Conservation (phyloP, 2,797 vertebrate genomes). For the Psittacula derbiana region DNA sequence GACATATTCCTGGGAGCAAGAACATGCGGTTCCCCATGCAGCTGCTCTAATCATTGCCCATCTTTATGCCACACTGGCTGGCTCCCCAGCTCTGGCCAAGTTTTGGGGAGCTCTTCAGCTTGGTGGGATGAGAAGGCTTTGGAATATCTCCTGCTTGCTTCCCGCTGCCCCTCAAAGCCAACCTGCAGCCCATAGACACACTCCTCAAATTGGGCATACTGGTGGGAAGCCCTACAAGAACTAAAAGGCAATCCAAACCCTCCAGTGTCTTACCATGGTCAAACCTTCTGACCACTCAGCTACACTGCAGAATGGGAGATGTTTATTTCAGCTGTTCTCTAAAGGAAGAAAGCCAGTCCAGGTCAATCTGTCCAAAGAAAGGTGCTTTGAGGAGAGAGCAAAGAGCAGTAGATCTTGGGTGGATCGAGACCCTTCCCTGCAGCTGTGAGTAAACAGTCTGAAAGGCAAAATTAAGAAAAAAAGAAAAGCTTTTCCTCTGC, state of each 20-base stretch:
- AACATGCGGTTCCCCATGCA: not conserved
- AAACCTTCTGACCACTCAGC: not conserved
- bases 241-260: not conserved
- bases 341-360: not conserved
- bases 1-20: slow-evolving; percentile 34
- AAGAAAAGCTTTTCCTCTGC: not conserved
- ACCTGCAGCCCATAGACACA: not conserved
- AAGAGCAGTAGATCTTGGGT: not conserved
- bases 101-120: not conserved
- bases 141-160: not conserved
- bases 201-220: not conserved
- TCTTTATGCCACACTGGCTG: not conserved
- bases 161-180: not conserved
- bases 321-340: not conserved
- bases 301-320: not conserved
- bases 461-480: not conserved
- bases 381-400: not conserved
- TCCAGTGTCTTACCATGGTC: fast-evolving
- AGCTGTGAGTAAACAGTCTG: not conserved
- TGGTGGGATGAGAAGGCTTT: not conserved
- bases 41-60: not conserved
- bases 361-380: not conserved
- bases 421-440: not conserved
- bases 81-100: not conserved
- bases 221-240: not conserved